Conservation (phyloP, 2,797 vertebrate genomes). For the Enteromius radiatus region DNA sequence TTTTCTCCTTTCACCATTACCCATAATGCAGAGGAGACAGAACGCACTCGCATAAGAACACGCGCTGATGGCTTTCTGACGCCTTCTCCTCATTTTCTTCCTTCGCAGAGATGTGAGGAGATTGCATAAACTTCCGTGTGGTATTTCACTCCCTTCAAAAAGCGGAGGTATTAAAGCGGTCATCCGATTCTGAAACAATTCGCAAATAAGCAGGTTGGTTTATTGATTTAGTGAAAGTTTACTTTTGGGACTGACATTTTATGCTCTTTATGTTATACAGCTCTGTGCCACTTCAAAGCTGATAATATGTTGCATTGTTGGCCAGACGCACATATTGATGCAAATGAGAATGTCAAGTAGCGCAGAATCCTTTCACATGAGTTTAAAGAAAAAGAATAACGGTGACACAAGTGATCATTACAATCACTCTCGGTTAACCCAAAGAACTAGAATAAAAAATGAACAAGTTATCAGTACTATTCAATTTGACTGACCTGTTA, state of each 20-base stretch:
- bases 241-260: conserved; percentile 23
- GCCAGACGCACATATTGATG: conserved; percentile 46
- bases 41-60: conserved; percentile 57
- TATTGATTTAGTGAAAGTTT: conserved; percentile 52
- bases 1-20: conserved; percentile 57
- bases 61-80: conserved; percentile 53
- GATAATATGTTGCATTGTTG: conserved; percentile 39
- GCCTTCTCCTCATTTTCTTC: conserved; percentile 31
- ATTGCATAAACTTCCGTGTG: conserved; percentile 42
- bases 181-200: conserved; percentile 23
- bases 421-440: background rate
- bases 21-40: conserved; percentile 55
- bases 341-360: conserved; percentile 53
- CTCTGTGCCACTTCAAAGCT: conserved; percentile 32
- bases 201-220: conserved; percentile 39
- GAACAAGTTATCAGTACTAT: background rate
- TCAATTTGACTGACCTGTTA: conserved; percentile 7
- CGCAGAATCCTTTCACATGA: conserved; percentile 12
- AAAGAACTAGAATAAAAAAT: background rate
- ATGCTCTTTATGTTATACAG: conserved; percentile 3
- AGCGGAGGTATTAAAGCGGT: conserved; percentile 28
- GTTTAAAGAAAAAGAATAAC: conserved; percentile 32
- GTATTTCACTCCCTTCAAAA: conserved; percentile 10
- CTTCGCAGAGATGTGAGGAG: conserved; percentile 48
- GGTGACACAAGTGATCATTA: conserved; percentile 38